Evolutionary conservation across 2,797 vertebrate species (phyloP).

Genomic region (Sebastiscus tertius): DNA sequence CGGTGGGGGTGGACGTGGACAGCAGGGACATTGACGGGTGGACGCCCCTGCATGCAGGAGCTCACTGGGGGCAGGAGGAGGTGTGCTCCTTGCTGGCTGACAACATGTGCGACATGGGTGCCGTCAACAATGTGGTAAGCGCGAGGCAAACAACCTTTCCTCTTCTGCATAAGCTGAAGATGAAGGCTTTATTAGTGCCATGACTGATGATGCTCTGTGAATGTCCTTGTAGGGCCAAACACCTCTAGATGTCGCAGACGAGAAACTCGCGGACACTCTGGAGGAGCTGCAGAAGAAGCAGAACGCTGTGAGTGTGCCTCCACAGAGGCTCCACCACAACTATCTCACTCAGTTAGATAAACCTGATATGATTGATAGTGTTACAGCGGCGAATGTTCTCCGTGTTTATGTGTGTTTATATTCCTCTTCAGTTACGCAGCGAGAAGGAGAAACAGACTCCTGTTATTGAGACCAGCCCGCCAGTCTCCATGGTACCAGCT

Average conservation of each 20-base stretch:
- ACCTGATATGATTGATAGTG: conserved; percentile 67
- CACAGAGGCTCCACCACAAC: conserved; percentile 10
- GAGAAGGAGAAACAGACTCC: conserved; percentile 85
- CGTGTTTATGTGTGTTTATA: conserved; percentile 73
- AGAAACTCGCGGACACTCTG: conserved; percentile 82
- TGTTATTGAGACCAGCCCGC: conserved; percentile 83
- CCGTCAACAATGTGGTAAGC: conserved; percentile 87
- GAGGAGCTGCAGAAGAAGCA: conserved; percentile 90
- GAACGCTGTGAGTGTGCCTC: conserved; percentile 77
- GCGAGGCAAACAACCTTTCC: neutral
- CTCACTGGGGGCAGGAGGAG: conserved; percentile 90
- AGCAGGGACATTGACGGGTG: conserved; percentile 84
- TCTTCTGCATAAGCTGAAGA: neutral
- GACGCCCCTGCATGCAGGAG: conserved; percentile 87
- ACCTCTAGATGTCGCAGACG: conserved; percentile 86
- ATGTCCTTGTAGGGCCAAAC: conserved; percentile 85
- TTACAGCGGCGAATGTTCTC: conserved; percentile 55
- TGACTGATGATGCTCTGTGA: conserved; percentile 4
- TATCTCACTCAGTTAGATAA: conserved; percentile 55
- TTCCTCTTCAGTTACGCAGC: conserved; percentile 83
- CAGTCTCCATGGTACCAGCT: conserved; percentile 78
- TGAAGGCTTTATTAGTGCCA: neutral
- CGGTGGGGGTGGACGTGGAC: conserved; percentile 81
- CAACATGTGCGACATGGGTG: conserved; percentile 86
- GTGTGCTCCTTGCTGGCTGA: conserved; percentile 85